Percentiles rank a stretch among this genome's conserved stretches.
Evolutionary conservation across 2,113 vertebrate species (phyloP).

Genomic region (Leucopsar rothschildi): DNA sequence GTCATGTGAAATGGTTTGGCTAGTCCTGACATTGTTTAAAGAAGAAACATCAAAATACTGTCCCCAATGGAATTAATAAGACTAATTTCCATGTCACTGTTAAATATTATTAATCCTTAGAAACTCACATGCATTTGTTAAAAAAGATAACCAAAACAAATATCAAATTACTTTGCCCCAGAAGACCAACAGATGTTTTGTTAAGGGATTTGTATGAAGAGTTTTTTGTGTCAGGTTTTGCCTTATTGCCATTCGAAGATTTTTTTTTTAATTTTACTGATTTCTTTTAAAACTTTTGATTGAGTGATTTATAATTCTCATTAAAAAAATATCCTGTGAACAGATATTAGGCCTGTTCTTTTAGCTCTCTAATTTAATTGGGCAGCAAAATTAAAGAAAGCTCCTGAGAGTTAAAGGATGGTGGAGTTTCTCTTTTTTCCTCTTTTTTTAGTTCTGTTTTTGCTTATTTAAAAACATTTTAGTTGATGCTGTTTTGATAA

Average conservation of each 20-base stretch:
- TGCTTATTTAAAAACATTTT: neutral
- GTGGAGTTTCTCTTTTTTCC: neutral
- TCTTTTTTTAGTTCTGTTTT: neutral
- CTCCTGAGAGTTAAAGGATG: neutral
- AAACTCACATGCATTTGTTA: neutral
- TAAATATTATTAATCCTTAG: neutral
- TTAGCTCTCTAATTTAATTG: neutral
- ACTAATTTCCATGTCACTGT: neutral
- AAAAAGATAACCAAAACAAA: neutral
- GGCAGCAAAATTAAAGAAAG: neutral
- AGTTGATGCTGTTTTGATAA: neutral
- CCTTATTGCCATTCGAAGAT: neutral
- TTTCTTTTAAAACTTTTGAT: neutral
- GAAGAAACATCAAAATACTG: neutral
- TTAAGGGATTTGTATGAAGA: neutral
- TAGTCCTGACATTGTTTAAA: neutral
- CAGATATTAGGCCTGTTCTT: neutral
- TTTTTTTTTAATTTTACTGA: neutral
- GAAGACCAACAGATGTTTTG: neutral
- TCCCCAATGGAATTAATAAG: neutral
- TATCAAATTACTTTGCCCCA: neutral
- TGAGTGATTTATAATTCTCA: neutral
- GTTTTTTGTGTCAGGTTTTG: neutral
- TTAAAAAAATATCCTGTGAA: neutral
- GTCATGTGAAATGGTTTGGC: neutral